A percentile compares a stretch with the other conserved stretches of the same genome.
Evolutionary conservation across 2,888 invertebrate species (phyloP).

Genomic region (Amphipyra tragopoginis): DNA sequence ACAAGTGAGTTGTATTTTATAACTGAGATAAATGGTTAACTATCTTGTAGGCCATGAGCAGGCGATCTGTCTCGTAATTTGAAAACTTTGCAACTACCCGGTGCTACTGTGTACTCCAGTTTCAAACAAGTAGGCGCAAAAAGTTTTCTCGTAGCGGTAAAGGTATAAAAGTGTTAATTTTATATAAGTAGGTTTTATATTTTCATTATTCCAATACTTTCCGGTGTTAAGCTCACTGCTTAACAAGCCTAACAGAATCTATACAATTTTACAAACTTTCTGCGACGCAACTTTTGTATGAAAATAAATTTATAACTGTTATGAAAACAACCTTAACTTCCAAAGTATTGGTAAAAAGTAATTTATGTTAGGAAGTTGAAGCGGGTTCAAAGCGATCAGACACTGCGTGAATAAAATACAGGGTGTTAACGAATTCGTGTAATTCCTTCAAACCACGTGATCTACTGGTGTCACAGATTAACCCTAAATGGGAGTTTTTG

Average conservation of each 20-base stretch:
- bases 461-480: too few relatives aligned
- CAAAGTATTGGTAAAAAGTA: conserved; percentile 38
- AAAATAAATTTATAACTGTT: conserved; percentile 21
- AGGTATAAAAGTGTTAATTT: neutral
- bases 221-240: too few relatives aligned
- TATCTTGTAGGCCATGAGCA: neutral
- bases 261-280: conserved; percentile 10
- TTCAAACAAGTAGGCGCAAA: neutral
- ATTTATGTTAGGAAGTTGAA: conserved; percentile 30
- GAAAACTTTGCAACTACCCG: conserved; percentile 2
- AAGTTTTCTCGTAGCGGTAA: neutral
- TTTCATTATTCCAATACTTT: too few relatives aligned
- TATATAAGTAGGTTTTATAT: too few relatives aligned
- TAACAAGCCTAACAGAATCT: too few relatives aligned
- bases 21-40: too few relatives aligned
- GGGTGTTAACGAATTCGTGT: too few relatives aligned
- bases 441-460: too few relatives aligned
- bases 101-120: neutral
- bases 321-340: conserved; percentile 16
- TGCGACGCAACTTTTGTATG: neutral
- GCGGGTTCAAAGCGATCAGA: conserved; percentile 37
- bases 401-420: conserved; percentile 48
- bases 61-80: neutral
- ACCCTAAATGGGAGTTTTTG: too few relatives aligned
- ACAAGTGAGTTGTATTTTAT: too few relatives aligned